Base-by-base conservation (phyloP, 2,113 vertebrate species). In the Plectropomus leopardus region DNA sequence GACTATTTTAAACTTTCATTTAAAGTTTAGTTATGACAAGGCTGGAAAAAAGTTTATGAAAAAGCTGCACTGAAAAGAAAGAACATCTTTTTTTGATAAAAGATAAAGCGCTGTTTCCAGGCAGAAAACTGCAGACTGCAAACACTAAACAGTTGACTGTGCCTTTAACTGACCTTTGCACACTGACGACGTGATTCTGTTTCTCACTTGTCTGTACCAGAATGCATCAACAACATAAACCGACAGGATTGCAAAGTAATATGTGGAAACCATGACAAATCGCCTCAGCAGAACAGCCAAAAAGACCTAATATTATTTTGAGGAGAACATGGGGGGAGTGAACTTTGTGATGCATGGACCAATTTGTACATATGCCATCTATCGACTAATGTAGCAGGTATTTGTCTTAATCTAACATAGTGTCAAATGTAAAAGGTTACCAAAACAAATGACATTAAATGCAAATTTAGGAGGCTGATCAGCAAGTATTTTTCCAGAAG, bases 151-250 rank as follows among this genome's bases (percentile, higher is more conserved):
- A 60, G 13, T 61, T 61, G 21, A 45, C 69, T 5, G 9, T 59
- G 48, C 59, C 0, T 2, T 87, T 81, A 65, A 8, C 11, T 81
- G 83, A 83, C 73, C 79, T 88, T 84, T 89, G 78, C 70, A 72
- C 63, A 19, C 16, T 14, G 15, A 57, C 26, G 14, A 8, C 44
- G 60, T 23, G 21, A 53, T 26, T 76, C 7, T 34, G 36, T 54
- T 61, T 74, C n/a, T 60, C 15, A 5, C 14, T 57, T 7, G 3
- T 51, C 53, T 71, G 8, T 11, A 24, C 19, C 60, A 45, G 5
- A 5, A 4, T 50, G 45, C 60, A 7, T n/a, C 10, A 65, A 76
- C 40, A 63, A 45, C 17, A 66, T 6, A 75, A 34, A 50, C 5
- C 7, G 59, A 68, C 1, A 3, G 1, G 10, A 73, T 7, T 51